These are phyloP conservation scores for Cerceris ruficornis DNA, from an alignment of 2,888 invertebrate species.

Conservation along the genomic window DNA sequence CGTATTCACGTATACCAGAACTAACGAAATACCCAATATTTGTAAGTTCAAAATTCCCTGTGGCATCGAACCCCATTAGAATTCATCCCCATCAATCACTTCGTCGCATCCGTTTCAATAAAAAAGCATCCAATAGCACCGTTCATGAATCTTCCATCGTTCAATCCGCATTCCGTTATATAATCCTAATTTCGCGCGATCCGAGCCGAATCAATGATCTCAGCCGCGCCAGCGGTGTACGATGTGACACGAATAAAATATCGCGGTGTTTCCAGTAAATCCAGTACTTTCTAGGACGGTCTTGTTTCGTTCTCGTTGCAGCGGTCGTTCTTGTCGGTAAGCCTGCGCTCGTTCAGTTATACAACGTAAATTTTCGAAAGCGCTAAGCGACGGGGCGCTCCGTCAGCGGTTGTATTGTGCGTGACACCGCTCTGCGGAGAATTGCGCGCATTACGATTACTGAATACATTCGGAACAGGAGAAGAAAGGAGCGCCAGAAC, in stretches of 20 bases:
- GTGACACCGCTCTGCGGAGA: not conserved
- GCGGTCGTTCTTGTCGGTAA: not conserved
- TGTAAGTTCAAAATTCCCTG: too few relatives aligned
- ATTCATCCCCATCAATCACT: too few relatives aligned
- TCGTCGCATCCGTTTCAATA: too few relatives aligned
- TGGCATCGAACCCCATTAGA: too few relatives aligned
- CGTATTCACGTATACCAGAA: too few relatives aligned
- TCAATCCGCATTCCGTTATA: too few relatives aligned
- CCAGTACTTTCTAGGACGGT: conserved; percentile 32
- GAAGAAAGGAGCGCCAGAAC: too few relatives aligned
- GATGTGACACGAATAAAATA: conserved; percentile 47
- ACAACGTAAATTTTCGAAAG: conserved; percentile 58
- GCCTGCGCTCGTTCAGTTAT: not conserved
- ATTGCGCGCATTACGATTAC: not conserved
- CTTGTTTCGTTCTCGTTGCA: not conserved
- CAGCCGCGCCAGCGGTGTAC: not conserved
- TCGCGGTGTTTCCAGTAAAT: conserved; percentile 42
- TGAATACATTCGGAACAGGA: too few relatives aligned
- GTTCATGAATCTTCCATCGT: too few relatives aligned
- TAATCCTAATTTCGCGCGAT: too few relatives aligned
- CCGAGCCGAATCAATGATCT: not conserved
- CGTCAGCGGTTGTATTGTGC: conserved; percentile 1
- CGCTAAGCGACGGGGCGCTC: conserved; percentile 11
- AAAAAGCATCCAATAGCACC: too few relatives aligned
- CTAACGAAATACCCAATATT: too few relatives aligned